Evolutionary conservation across 2,113 vertebrate genomes (phyloP).

Genomic region (Cochlearius cochlearius): DNA sequence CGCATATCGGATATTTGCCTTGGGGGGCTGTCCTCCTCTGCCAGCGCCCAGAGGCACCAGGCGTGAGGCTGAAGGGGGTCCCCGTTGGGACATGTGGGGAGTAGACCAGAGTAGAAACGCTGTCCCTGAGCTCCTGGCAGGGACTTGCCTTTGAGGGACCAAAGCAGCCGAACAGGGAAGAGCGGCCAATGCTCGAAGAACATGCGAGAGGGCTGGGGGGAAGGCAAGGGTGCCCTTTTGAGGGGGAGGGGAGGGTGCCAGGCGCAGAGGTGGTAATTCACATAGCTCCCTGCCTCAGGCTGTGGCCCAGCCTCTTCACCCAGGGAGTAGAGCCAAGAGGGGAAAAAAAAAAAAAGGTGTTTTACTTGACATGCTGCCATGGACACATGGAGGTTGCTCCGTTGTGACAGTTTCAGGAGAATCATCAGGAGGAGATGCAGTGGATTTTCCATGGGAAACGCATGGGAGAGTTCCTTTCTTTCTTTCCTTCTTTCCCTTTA

Average conservation of each 20-base stretch:
- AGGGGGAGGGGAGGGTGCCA: background rate
- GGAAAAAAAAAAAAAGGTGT: background rate
- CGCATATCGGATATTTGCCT: background rate
- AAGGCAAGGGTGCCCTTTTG: accelerated
- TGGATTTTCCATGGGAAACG: background rate
- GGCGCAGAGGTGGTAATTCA: accelerated
- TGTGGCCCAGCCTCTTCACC: background rate
- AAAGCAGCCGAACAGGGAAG: accelerated
- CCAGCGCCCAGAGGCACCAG: background rate
- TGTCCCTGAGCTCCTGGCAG: background rate
- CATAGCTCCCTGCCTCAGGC: background rate
- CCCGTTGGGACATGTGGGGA: background rate
- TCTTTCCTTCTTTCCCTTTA: background rate
- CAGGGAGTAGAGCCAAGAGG: background rate
- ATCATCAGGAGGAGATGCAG: background rate
- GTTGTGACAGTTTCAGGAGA: background rate
- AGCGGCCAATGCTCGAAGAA: background rate
- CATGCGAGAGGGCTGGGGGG: background rate
- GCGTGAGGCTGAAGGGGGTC: background rate
- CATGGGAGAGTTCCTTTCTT: background rate
- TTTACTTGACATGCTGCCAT: background rate
- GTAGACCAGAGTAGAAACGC: background rate
- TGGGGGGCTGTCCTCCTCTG: background rate
- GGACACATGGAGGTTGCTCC: background rate
- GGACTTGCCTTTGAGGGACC: background rate